phyloP scores from a whole-genome alignment of 2,888 invertebrate species.

The Leptura quadrifasciata region DNA sequence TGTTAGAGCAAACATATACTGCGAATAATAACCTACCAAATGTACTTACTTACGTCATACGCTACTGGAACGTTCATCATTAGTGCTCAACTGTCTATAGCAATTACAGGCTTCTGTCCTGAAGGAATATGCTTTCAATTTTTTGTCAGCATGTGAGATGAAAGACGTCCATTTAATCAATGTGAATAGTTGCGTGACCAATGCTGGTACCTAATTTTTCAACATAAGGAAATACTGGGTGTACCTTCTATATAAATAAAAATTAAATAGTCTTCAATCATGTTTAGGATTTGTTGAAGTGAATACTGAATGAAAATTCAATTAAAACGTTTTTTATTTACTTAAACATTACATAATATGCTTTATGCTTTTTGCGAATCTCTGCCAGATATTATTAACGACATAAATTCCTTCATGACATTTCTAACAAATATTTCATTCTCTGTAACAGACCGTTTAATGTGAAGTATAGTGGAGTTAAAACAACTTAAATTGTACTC shows the following conservation, averaged over 20 bases:
- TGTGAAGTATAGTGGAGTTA: slow-evolving; percentile 47
- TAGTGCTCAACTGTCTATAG: no score
- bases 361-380: slow-evolving; percentile 34
- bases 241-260: neutral
- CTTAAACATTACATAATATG: slow-evolving; percentile 1
- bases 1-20: no score
- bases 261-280: neutral
- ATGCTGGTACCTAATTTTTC: no score
- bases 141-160: no score
- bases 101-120: no score
- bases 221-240: neutral
- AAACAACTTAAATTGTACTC: slow-evolving; percentile 54
- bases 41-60: no score
- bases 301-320: no score
- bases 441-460: slow-evolving; percentile 50
- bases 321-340: neutral
- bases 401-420: slow-evolving; percentile 52
- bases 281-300: neutral
- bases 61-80: no score
- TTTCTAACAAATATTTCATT: slow-evolving; percentile 48
- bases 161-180: no score
- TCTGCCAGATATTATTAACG: slow-evolving; percentile 48
- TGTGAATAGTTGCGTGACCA: no score
- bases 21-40: no score
- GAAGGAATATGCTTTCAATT: no score